Percentiles rank a stretch among this genome's conserved stretches.
phyloP scores from a whole-genome alignment of 2,797 vertebrate species.

The Eulemur mongoz region DNA sequence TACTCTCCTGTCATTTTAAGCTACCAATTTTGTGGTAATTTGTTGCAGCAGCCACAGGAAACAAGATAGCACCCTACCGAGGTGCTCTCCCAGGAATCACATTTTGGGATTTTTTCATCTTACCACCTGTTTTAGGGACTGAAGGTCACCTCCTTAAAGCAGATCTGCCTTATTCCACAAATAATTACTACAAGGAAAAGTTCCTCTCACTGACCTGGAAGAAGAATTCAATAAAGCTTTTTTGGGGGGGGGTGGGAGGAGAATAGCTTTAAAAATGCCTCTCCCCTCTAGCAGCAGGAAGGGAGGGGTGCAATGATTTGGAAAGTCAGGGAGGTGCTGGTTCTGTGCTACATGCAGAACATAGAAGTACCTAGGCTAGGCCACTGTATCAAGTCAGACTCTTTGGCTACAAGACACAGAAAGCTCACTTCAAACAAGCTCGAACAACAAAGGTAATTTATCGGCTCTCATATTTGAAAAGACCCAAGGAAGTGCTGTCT shows the following conservation, averaged over 20 bases:
- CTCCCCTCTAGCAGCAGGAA: background rate
- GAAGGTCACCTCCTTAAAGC: background rate
- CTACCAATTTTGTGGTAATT: background rate
- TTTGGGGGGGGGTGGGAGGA: rapidly evolving
- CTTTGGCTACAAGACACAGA: background rate
- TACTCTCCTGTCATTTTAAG: background rate
- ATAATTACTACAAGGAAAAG: background rate
- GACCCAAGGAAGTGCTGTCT: background rate
- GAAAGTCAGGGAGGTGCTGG: background rate
- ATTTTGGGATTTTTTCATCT: background rate
- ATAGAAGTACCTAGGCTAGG: background rate
- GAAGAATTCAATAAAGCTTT: background rate
- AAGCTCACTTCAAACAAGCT: background rate
- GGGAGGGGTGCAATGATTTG: background rate
- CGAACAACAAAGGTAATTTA: background rate
- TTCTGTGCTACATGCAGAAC: background rate
- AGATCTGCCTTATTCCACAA: background rate
- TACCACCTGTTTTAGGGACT: background rate
- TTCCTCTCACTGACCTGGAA: background rate
- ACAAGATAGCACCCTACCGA: background rate
- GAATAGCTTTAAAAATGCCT: background rate
- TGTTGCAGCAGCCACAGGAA: background rate
- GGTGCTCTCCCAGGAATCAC: background rate
- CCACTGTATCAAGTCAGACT: background rate
- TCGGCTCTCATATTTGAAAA: background rate